Conservation (phyloP, 1,140 invertebrate genomes). For the Ridgeia piscesae region DNA sequence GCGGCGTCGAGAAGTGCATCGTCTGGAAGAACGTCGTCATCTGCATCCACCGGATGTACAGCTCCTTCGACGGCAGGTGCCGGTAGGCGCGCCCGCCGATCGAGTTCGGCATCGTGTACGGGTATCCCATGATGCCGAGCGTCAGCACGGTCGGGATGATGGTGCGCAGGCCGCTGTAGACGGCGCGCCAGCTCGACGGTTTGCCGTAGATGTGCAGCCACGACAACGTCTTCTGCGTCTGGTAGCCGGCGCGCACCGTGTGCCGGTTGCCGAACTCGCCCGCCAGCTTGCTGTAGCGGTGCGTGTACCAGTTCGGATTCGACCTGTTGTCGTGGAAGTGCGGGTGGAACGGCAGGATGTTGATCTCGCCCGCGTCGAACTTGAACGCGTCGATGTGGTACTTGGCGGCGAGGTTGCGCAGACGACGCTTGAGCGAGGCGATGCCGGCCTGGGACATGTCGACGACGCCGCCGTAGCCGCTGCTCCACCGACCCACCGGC, state of each 20-base stretch:
- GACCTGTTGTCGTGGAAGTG: background rate
- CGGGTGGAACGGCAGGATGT: constrained; percentile 20
- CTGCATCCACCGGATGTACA: constrained; percentile 88
- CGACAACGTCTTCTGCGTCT: constrained; percentile 75
- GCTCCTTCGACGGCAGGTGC: constrained; percentile 68
- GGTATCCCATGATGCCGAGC: constrained; percentile 83
- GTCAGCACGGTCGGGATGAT: constrained; percentile 78
- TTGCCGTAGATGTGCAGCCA: constrained; percentile 89
- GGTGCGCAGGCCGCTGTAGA: constrained; percentile 78
- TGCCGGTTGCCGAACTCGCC: background rate
- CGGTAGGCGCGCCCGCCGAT: constrained; percentile 80
- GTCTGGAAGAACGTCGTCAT: constrained; percentile 81
- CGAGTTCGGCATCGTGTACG: constrained; percentile 85
- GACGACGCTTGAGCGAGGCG: constrained; percentile 67
- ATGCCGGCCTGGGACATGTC: constrained; percentile 71
- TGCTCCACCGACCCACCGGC: background rate
- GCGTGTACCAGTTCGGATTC: constrained; percentile 28
- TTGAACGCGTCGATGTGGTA: constrained; percentile 80
- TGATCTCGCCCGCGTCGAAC: constrained; percentile 76
- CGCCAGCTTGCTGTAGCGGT: constrained; percentile 65
- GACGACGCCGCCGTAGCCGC: constrained; percentile 47
- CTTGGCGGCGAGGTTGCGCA: constrained; percentile 62
- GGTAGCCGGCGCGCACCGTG: constrained; percentile 73
- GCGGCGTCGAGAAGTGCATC: constrained; percentile 84
- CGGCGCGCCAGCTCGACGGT: constrained; percentile 75